A percentile compares a stretch with the other conserved stretches of the same genome.
Evolutionary conservation across 2,888 invertebrate species (phyloP).

Genomic region (Tenthredo distinguenda): DNA sequence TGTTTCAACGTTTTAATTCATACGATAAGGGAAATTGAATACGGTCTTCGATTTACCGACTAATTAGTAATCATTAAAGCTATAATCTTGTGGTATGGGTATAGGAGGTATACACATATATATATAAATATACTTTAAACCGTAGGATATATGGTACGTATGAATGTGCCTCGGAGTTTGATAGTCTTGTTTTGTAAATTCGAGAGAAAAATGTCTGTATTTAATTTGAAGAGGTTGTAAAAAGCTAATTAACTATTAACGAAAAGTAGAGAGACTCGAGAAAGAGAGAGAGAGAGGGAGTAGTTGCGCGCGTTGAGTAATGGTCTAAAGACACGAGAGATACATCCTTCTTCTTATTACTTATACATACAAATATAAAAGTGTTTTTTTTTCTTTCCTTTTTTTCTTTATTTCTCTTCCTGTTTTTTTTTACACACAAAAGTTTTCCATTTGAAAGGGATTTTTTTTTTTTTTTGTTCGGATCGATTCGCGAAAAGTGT

Average conservation of each 20-base stretch:
- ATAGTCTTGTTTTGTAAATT: conserved; percentile 5
- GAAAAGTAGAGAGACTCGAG: conserved; percentile 15
- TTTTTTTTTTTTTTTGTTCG: too few species aligned
- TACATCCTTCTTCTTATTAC: neutral
- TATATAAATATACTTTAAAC: neutral
- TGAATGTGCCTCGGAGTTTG: neutral
- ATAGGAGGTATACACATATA: neutral
- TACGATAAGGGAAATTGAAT: neutral
- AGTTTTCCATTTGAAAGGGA: too few species aligned
- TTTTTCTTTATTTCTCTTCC: neutral
- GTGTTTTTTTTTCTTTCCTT: neutral
- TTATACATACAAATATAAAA: neutral
- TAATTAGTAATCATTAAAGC: conserved; percentile 21
- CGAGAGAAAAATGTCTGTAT: conserved; percentile 36
- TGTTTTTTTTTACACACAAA: neutral
- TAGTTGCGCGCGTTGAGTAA: conserved; percentile 7
- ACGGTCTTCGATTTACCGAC: neutral
- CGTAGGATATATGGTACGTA: neutral
- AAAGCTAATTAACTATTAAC: conserved; percentile 42
- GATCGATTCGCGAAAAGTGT: too few species aligned
- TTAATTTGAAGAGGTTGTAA: conserved; percentile 35
- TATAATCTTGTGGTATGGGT: neutral
- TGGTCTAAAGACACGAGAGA: conserved; percentile 9
- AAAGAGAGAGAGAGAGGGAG: neutral
- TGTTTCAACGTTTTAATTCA: neutral